Percentiles rank a stretch among this genome's conserved stretches.
phyloP scores from a whole-genome alignment of 2,797 vertebrate genomes.

The Pipistrellus pipistrellus region DNA sequence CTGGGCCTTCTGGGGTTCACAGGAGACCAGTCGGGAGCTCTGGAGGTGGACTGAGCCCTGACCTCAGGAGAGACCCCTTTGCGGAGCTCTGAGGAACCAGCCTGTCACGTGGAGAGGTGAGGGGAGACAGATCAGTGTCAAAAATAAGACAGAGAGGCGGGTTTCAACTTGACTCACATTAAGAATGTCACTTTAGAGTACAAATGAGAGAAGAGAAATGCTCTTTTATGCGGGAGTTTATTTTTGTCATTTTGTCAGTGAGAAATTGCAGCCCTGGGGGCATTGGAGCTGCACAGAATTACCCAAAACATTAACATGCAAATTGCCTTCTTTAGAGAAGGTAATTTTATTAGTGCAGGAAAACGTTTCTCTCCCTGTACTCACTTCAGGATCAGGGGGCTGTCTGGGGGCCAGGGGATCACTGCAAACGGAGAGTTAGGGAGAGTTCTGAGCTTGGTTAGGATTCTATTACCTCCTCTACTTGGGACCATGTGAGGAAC shows the following conservation, averaged over 20 bases:
- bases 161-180: slow-evolving; percentile 76
- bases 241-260: slow-evolving; percentile 85
- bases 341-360: slow-evolving; percentile 81
- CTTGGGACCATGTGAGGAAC: background rate
- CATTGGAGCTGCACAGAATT: slow-evolving; percentile 80
- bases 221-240: slow-evolving; percentile 80
- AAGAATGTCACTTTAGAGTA: slow-evolving; percentile 72
- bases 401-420: slow-evolving; percentile 30
- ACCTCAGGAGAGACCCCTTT: background rate
- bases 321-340: slow-evolving; percentile 84
- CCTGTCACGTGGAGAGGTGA: slow-evolving; percentile 52
- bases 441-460: background rate
- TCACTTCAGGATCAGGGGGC: background rate
- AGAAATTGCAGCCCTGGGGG: slow-evolving; percentile 83
- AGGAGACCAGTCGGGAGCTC: background rate
- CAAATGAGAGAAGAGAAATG: slow-evolving; percentile 77
- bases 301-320: slow-evolving; percentile 86
- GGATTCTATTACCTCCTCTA: background rate
- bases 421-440: background rate
- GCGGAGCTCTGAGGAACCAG: background rate
- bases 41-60: background rate
- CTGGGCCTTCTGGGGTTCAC: background rate
- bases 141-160: slow-evolving; percentile 73
- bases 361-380: slow-evolving; percentile 67
- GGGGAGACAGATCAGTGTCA: slow-evolving; percentile 72